Evolutionary conservation across 2,888 invertebrate genomes (phyloP), one percentile per base, ranked within the genome.

Genomic region (Tipula lateralis): DNA sequence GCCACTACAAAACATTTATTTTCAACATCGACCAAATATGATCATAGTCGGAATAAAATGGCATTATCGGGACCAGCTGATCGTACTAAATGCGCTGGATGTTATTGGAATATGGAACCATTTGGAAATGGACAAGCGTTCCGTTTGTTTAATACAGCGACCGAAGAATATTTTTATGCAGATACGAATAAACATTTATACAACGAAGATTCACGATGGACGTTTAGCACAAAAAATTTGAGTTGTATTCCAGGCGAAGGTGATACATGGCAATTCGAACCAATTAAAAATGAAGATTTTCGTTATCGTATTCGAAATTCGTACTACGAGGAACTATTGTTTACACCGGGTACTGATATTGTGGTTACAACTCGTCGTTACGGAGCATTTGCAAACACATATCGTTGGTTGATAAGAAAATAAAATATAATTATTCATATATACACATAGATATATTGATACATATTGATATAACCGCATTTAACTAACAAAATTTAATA

Each of bases 81-180:
- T 82, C 82, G 82, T 3, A 32, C 82, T 12, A 30, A 30, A 82
- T 82, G 82, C n/a, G 30, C 82, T 7, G 30, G 32, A 32, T 82
- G 82, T n/a, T 82, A 82, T 82, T 82, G 82, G 82, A 82, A 82
- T 30, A 30, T 82, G 82, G 82, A 82, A 30, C 82, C 82, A 30
- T n/a, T 82, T 6, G n/a, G 5, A 2, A 82, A 82, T 82, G 82
- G 82, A 30, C 13, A 30, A 30, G 32, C 82, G 16, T 82, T 82
- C 32, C 29, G 82, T 7, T 82, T 82, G n/a, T 82, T 82, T 30
- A 82, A 82, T 30, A 32, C 32, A 9, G 13, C 16, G 1, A 29
- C 13, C n/a, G 0, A 30, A 6, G 82, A 82, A 82, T 82, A 82
- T 82, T 32, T 82, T n/a, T 82, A 30, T 9, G 82, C 82, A 1